phyloP scores from a whole-genome alignment of 2,113 vertebrate species.

The Scophthalmus maximus region DNA sequence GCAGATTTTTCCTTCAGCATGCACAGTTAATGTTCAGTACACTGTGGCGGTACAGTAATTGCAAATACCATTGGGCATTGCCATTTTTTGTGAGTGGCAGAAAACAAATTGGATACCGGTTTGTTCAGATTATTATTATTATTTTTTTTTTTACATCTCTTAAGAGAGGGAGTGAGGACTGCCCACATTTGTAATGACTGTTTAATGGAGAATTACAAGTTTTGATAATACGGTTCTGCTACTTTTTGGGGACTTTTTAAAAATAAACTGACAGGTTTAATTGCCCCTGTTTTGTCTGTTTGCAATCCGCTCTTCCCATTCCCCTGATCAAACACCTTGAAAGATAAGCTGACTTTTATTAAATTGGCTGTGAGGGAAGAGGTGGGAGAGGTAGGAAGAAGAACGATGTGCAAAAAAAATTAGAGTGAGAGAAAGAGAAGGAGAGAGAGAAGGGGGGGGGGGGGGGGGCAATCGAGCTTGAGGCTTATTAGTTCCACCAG shows the following conservation, averaged over 20 bases:
- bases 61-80: too few relatives aligned
- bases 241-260: constrained; percentile 20
- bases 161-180: neutral
- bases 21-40: too few relatives aligned
- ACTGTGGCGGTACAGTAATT: too few relatives aligned
- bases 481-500: constrained; percentile 81
- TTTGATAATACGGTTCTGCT: constrained; percentile 33
- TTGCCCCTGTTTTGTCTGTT: constrained; percentile 29
- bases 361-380: constrained; percentile 59
- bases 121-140: neutral
- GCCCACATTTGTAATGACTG: constrained; percentile 3
- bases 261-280: constrained; percentile 19
- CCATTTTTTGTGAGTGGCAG: too few relatives aligned
- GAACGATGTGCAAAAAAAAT: constrained; percentile 29
- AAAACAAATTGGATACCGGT: constrained; percentile 19
- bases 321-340: constrained; percentile 62
- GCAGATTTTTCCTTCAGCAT: too few relatives aligned
- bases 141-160: neutral
- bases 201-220: constrained; percentile 21
- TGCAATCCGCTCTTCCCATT: constrained; percentile 39
- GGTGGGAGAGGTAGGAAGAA: constrained; percentile 32
- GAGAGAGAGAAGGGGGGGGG: constrained; percentile 19
- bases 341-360: constrained; percentile 76
- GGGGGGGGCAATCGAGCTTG: constrained; percentile 56
- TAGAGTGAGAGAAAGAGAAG: neutral